These are phyloP conservation scores for Pogonus chalceus DNA, from an alignment of 1,140 invertebrate genomes.

Conservation along the genomic window DNA sequence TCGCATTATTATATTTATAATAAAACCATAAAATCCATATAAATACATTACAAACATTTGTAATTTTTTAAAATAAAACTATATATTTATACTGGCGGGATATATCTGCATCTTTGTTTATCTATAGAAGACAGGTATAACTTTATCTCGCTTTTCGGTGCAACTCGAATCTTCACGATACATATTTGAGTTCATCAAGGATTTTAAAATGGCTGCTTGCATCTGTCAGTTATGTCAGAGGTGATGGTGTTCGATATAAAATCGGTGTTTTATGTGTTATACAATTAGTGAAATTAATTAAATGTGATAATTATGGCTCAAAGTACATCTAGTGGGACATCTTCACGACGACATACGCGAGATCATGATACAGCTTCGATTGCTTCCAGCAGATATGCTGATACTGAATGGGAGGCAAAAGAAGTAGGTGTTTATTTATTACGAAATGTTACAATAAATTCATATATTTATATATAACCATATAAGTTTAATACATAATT, in stretches of 20 bases:
- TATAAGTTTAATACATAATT: neutral
- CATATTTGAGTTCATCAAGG: neutral
- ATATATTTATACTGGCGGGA: no score
- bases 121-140: neutral
- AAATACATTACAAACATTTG: no score
- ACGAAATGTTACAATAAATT: neutral
- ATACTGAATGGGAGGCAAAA: constrained; percentile 59
- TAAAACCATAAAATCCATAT: no score
- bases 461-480: neutral
- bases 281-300: neutral
- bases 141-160: neutral
- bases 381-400: constrained; percentile 42
- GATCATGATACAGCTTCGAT: constrained; percentile 42
- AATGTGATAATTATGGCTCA: constrained; percentile 38
- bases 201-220: neutral
- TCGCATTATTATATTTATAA: no score
- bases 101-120: neutral
- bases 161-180: no score
- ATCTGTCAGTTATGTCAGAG: constrained; percentile 1
- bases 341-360: constrained; percentile 38
- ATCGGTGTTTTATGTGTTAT: neutral
- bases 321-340: constrained; percentile 43
- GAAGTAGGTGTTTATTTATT: constrained; percentile 41
- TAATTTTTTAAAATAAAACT: no score
- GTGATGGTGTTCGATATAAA: neutral